Base-by-base conservation (phyloP, 2,113 vertebrate genomes). In the Dipodomys ordii region DNA sequence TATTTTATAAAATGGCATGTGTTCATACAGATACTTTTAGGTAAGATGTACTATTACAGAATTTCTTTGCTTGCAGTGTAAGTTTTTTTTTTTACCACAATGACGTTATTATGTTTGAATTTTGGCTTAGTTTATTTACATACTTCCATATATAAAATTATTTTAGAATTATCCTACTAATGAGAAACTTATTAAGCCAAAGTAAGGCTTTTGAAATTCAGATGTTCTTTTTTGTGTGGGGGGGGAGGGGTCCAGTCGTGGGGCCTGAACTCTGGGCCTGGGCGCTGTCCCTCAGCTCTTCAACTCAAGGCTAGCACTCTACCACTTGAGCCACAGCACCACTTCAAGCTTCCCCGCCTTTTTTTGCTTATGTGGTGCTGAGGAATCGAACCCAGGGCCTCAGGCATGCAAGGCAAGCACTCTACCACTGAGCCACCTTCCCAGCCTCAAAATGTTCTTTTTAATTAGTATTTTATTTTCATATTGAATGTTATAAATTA, bases 401-500 rank as follows among this genome's bases (percentile, higher is more conserved):
- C 35, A 39, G 4, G 4, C 35, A 39, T 39, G 35, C 35, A 39
- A 39, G 35, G 35, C 35, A 39, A 39, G 35, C 35, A 39, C 35
- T 39, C 35, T 39, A 39, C 35, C 35, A 39, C 35, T 39, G 35
- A 39, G 35, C 35, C 35, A 39, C 35, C 35, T 39, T 39, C 35
- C 35, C 35, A 39, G 35, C 35, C 35, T 4, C 35, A 39, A 39
- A 3, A 39, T 39, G 35, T 39, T 39, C 35, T 39, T 39, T 39
- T 3, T 39, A 44, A 62, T 30, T 49, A 49, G 49, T 71, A 57
- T 44, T 78, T 65, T 82, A 6, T 53, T 62, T 81, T 72, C 22
- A 83, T 60, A 46, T 25, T 83, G 8, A 80, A 28, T 72, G 22
- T 77, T 91, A 88, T 81, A 7, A 44, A 76, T 94, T 88, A 93